Evolutionary conservation across 1,140 invertebrate species (phyloP).

Genomic region (Drosophila grimshawi): DNA sequence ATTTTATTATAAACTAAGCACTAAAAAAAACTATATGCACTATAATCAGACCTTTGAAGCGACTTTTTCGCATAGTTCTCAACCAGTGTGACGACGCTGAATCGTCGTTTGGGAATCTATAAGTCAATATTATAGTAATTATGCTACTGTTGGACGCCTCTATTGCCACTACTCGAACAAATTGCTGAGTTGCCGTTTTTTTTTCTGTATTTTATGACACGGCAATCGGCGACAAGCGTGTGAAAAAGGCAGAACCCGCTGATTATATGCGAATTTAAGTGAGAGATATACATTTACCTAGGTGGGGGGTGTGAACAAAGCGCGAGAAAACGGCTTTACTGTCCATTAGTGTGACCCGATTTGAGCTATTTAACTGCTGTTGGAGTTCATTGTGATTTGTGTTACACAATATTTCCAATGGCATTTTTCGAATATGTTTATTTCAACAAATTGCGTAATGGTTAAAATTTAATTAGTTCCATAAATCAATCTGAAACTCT

Average conservation of each 20-base stretch:
- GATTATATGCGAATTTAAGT: slow-evolving; percentile 16
- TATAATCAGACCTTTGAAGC: too few relatives aligned
- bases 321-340: slow-evolving; percentile 4
- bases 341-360: slow-evolving; percentile 25
- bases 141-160: slow-evolving; percentile 48
- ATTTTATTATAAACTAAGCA: too few relatives aligned
- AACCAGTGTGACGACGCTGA: slow-evolving; percentile 12
- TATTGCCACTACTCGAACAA: slow-evolving; percentile 30
- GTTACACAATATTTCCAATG: background rate
- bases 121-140: slow-evolving; percentile 60
- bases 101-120: background rate
- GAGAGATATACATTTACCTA: background rate
- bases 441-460: background rate
- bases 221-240: slow-evolving; percentile 28
- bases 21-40: too few relatives aligned
- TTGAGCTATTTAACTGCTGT: slow-evolving; percentile 5
- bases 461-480: slow-evolving; percentile 17
- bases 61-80: background rate
- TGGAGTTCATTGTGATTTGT: background rate
- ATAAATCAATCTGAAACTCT: background rate
- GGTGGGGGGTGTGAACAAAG: slow-evolving; percentile 4
- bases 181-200: slow-evolving; percentile 15
- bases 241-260: slow-evolving; percentile 37
- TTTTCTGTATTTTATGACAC: slow-evolving; percentile 21
- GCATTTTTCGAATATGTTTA: background rate